Percentiles rank a stretch among this genome's conserved stretches.
Conservation (phyloP, 2,797 vertebrate genomes). For the Aplochiton taeniatus region DNA sequence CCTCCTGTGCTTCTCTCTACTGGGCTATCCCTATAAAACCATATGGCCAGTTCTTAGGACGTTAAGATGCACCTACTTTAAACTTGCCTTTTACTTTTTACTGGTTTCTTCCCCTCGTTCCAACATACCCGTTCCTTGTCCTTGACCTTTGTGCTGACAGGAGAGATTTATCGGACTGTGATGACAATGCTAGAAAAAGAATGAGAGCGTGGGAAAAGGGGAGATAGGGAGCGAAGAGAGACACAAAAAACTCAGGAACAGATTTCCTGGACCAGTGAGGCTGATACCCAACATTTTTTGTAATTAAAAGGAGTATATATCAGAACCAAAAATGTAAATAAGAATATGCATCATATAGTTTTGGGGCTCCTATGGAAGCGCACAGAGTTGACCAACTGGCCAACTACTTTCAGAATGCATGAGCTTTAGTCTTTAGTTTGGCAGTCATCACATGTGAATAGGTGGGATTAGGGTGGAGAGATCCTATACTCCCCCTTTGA, state of each 20-base stretch:
- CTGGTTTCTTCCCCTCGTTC: background rate
- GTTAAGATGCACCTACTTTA: too few species aligned
- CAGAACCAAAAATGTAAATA: too few species aligned
- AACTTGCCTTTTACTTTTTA: background rate
- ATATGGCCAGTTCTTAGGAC: too few species aligned
- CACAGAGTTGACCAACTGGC: background rate
- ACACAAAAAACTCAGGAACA: too few species aligned
- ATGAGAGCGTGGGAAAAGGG: background rate
- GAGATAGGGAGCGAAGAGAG: background rate
- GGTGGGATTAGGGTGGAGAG: conserved; percentile 10
- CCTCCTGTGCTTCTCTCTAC: too few species aligned
- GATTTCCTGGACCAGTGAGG: background rate
- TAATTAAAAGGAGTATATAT: too few species aligned
- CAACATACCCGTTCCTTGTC: background rate
- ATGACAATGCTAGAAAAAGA: conserved; percentile 1
- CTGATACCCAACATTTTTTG: too few species aligned
- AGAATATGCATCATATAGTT: too few species aligned
- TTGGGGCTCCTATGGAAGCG: too few species aligned
- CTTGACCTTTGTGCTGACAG: conserved; percentile 10
- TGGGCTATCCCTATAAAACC: too few species aligned
- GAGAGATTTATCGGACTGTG: conserved; percentile 1
- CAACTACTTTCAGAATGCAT: background rate
- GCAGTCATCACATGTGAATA: conserved; percentile 2
- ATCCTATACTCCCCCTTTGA: conserved; percentile 6
- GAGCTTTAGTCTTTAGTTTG: background rate